A percentile compares a stretch with the other conserved stretches of the same genome.
phyloP scores from a whole-genome alignment of 1,140 invertebrate species.

The Chymomyza costata region DNA sequence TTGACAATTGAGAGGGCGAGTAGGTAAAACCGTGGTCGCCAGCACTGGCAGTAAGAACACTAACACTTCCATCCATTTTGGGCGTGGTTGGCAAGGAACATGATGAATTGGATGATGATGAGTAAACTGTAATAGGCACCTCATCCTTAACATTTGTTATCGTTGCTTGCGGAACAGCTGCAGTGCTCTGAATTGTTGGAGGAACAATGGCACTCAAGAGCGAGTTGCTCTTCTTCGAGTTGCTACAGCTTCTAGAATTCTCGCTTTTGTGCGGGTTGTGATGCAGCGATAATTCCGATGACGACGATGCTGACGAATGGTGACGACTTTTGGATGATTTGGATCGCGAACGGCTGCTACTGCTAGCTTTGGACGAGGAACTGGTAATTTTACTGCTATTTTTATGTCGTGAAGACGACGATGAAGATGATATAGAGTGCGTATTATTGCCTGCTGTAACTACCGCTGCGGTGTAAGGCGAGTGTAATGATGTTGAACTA shows the following conservation, averaged over 20 bases:
- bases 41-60: conserved; percentile 15
- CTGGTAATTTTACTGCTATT: conserved; percentile 66
- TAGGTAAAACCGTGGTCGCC: conserved; percentile 23
- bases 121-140: conserved; percentile 50
- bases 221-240: conserved; percentile 10
- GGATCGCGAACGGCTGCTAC: conserved; percentile 58
- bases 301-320: conserved; percentile 41
- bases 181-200: background rate
- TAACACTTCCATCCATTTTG: conserved; percentile 18
- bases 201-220: too few relatives aligned
- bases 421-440: conserved; percentile 39
- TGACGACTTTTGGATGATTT: conserved; percentile 65
- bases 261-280: conserved; percentile 14
- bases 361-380: conserved; percentile 52
- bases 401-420: conserved; percentile 64
- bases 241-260: background rate
- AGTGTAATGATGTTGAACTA: conserved; percentile 32
- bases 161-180: background rate
- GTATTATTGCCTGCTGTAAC: conserved; percentile 17
- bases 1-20: conserved; percentile 22
- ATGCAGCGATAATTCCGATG: conserved; percentile 18
- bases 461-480: conserved; percentile 7
- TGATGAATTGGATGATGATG: conserved; percentile 67
- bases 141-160: background rate
- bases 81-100: conserved; percentile 64